phyloP scores from a whole-genome alignment of 2,888 invertebrate species.

The Zygaena filipendulae region DNA sequence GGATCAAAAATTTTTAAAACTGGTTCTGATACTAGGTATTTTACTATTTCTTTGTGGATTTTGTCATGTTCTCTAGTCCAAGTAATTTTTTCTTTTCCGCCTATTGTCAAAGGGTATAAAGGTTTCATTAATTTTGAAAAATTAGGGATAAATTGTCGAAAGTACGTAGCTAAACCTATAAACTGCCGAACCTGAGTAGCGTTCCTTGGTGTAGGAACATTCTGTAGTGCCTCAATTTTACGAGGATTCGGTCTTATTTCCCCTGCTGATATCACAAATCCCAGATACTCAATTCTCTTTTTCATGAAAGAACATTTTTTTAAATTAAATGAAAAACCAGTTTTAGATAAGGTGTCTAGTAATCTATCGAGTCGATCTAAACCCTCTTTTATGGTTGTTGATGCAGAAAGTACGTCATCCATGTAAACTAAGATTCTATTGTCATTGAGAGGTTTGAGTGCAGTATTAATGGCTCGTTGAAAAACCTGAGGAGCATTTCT shows the following conservation, averaged over 20 bases:
- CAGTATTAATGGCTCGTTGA: constrained; percentile 5
- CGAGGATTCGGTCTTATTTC: too few species aligned
- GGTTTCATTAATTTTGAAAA: background rate
- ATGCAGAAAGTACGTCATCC: constrained; percentile 5
- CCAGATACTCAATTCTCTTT: too few species aligned
- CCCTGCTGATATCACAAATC: too few species aligned
- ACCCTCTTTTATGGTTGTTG: background rate
- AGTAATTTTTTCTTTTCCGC: too few species aligned
- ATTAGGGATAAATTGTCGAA: constrained; percentile 1
- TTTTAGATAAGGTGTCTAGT: too few species aligned
- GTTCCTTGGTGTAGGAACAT: too few species aligned
- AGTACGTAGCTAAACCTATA: constrained; percentile 1
- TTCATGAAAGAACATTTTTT: too few species aligned
- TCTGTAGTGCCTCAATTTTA: too few species aligned
- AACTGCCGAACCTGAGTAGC: background rate
- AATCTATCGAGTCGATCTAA: too few species aligned
- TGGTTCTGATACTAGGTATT: background rate
- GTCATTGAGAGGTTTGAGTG: constrained; percentile 2
- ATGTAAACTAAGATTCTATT: constrained; percentile 1
- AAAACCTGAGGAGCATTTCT: constrained; percentile 5
- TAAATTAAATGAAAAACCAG: too few species aligned
- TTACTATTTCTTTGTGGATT: background rate
- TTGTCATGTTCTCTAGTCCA: too few species aligned
- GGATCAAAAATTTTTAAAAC: constrained; percentile 1
- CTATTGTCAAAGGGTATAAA: too few species aligned